phyloP scores from a whole-genome alignment of 1,140 invertebrate species.

The Sipha flava region DNA sequence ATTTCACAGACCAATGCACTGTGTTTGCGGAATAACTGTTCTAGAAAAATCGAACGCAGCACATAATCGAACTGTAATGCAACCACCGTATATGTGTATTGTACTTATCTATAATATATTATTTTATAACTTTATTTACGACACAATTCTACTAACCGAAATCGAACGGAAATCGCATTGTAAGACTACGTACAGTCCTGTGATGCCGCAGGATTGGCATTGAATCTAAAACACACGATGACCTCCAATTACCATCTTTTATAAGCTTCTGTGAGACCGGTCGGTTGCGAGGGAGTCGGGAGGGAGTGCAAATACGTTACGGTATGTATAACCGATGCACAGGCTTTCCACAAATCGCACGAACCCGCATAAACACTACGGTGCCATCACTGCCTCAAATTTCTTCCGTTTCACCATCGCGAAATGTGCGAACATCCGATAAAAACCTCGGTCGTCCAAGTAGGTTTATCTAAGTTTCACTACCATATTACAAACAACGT shows the following conservation, averaged over 20 bases:
- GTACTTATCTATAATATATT: background rate
- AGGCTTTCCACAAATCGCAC: background rate
- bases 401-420: background rate
- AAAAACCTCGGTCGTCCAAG: too few relatives aligned
- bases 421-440: background rate
- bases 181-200: background rate
- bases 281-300: background rate
- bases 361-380: background rate
- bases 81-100: too few relatives aligned
- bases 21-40: too few relatives aligned
- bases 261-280: background rate
- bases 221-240: background rate
- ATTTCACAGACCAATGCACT: too few relatives aligned
- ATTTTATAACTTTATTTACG: too few relatives aligned
- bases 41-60: background rate
- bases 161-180: slow-evolving; percentile 12
- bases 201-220: background rate
- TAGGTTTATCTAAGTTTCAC: too few relatives aligned
- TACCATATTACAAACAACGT: too few relatives aligned
- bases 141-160: background rate
- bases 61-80: background rate
- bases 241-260: slow-evolving; percentile 25
- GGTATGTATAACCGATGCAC: background rate
- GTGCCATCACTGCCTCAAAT: background rate
- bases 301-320: background rate